Evolutionary conservation across 2,888 invertebrate species (phyloP).

Genomic region (Brassicogethes aeneus): DNA sequence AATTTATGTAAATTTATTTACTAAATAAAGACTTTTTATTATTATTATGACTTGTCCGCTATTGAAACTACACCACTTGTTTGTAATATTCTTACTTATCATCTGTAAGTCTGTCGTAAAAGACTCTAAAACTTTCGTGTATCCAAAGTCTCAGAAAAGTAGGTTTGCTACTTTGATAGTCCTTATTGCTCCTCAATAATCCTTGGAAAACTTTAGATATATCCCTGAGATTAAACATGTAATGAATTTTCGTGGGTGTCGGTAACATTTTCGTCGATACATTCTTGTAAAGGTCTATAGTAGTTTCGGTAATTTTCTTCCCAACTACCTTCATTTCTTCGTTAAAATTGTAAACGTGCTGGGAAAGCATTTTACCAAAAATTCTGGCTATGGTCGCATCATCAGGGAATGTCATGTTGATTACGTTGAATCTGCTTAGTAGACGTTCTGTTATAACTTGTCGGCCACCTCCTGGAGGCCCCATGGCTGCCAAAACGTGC

Average conservation of each 20-base stretch:
- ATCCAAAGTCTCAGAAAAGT: constrained; percentile 74
- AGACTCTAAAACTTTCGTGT: constrained; percentile 79
- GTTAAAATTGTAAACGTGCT: constrained; percentile 69
- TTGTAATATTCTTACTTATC: constrained; percentile 46
- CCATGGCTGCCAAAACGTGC: constrained; percentile 72
- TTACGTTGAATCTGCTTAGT: constrained; percentile 65
- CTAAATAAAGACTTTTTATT: too few relatives aligned
- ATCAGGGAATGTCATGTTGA: constrained; percentile 76
- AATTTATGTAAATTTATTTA: too few relatives aligned
- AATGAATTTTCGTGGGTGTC: constrained; percentile 84
- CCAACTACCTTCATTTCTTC: constrained; percentile 69
- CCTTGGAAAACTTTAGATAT: constrained; percentile 83
- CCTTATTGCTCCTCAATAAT: constrained; percentile 64
- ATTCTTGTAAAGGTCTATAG: constrained; percentile 68
- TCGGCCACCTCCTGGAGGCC: constrained; percentile 80
- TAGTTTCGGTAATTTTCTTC: constrained; percentile 58
- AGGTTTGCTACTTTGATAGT: constrained; percentile 63
- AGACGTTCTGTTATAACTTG: constrained; percentile 71
- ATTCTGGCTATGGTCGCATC: constrained; percentile 70
- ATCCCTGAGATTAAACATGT: constrained; percentile 80
- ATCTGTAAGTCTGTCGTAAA: constrained; percentile 74
- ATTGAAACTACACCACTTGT: too few relatives aligned
- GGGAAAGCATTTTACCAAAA: constrained; percentile 75
- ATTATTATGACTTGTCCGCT: too few relatives aligned
- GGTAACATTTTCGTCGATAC: constrained; percentile 70